Percentiles rank a stretch among this genome's conserved stretches.
These are phyloP conservation scores for Umimayanthus chanpuru DNA, from an alignment of 92 coral and sea anemone species.

Conservation along the genomic window DNA sequence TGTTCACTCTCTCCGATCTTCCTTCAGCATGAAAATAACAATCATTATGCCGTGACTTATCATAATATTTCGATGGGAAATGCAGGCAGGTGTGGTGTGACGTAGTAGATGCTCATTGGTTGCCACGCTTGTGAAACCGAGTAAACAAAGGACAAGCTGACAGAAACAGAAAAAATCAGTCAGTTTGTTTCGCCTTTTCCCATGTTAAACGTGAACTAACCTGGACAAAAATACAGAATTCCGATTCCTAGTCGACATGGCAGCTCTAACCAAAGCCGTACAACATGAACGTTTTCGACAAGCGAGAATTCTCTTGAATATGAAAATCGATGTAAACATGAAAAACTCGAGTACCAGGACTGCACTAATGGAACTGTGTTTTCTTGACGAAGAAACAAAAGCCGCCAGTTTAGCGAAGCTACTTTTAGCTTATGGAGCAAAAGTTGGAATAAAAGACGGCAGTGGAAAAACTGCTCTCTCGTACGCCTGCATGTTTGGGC, in stretches of 20 bases:
- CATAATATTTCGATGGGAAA: too few relatives aligned
- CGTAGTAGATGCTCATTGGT: too few relatives aligned
- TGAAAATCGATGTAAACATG: constrained; percentile 73
- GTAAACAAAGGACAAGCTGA: background rate
- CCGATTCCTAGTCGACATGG: constrained; percentile 51
- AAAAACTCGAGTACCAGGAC: constrained; percentile 63
- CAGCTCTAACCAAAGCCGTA: constrained; percentile 76
- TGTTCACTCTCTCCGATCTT: too few relatives aligned
- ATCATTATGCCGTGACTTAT: too few relatives aligned
- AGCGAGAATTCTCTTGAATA: constrained; percentile 74
- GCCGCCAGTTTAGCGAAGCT: constrained; percentile 76
- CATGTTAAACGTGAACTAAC: too few relatives aligned
- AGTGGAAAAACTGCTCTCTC: constrained; percentile 77
- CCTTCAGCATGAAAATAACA: too few relatives aligned
- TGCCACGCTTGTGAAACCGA: background rate
- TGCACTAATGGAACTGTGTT: constrained; percentile 80
- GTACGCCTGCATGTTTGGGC: constrained; percentile 74
- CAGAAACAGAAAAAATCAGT: background rate
- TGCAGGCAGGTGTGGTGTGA: too few relatives aligned
- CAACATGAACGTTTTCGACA: constrained; percentile 68
- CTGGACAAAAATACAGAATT: background rate
- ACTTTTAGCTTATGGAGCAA: constrained; percentile 73
- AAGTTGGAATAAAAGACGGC: constrained; percentile 67
- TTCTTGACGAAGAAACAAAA: constrained; percentile 76
- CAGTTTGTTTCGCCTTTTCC: background rate